Conservation (phyloP, 2,797 vertebrate species). For the Mycteria americana region DNA sequence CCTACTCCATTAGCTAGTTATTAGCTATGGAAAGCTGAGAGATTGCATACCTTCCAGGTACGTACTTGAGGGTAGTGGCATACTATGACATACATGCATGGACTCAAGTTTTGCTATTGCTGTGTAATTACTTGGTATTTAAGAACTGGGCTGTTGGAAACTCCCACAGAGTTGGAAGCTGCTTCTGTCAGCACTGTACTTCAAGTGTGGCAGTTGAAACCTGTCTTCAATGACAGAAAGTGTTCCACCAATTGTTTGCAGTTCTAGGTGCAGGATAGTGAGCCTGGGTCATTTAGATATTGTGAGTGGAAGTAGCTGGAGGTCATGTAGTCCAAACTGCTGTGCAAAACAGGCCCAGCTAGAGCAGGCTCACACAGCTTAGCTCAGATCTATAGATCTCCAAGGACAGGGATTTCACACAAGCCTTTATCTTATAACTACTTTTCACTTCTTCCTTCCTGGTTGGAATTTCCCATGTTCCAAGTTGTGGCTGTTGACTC, state of each 20-base stretch:
- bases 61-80: not conserved
- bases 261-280: not conserved
- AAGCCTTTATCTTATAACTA: not conserved
- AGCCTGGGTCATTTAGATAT: not conserved
- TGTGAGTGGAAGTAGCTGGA: not conserved
- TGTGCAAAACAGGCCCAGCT: not conserved
- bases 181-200: not conserved
- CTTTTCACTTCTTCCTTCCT: not conserved
- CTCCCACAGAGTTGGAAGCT: not conserved
- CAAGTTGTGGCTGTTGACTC: not conserved
- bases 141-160: not conserved
- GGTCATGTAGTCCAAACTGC: not conserved
- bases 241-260: not conserved
- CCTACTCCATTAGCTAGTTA: not conserved
- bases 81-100: not conserved
- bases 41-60: not conserved
- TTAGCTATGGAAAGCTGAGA: not conserved
- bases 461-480: not conserved
- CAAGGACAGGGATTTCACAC: not conserved
- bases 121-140: not conserved
- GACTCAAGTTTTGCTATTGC: not conserved
- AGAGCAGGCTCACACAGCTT: not conserved
- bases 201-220: not conserved
- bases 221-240: not conserved
- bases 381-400: rapidly evolving